Percentiles rank a stretch among this genome's conserved stretches.
These are phyloP conservation scores for Aptenodytes patagonicus DNA, from an alignment of 2,113 vertebrate species.

Conservation along the genomic window DNA sequence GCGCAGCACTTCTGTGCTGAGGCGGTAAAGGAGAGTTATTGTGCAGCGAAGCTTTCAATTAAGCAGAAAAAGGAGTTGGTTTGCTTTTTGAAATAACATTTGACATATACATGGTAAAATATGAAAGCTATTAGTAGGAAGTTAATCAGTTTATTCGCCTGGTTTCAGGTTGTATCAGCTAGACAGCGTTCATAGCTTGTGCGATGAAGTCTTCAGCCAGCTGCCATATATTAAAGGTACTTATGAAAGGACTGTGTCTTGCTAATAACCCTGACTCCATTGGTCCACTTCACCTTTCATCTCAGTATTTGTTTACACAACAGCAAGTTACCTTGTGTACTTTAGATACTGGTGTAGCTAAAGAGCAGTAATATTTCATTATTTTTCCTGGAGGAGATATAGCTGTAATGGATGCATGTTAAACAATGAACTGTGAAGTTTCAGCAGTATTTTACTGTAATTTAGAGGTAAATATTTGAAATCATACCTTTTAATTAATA, in stretches of 20 bases:
- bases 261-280: neutral
- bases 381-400: neutral
- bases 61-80: conserved; percentile 28
- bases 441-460: neutral
- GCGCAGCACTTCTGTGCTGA: conserved; percentile 3
- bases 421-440: neutral
- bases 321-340: neutral
- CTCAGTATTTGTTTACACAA: neutral
- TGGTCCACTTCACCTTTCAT: neutral
- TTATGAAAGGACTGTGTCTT: neutral
- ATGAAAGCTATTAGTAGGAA: neutral
- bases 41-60: conserved; percentile 44
- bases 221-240: neutral
- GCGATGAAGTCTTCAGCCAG: neutral
- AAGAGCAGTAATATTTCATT: neutral
- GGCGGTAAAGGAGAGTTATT: neutral
- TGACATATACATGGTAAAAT: neutral
- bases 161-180: conserved; percentile 6
- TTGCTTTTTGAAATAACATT: conserved; percentile 16
- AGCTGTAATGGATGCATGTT: neutral
- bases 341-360: neutral
- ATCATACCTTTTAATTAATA: neutral
- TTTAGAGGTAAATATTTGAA: neutral
- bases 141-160: neutral
- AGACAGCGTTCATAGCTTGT: rapidly evolving